Evolutionary conservation across 2,113 vertebrate genomes (phyloP), one percentile per base, ranked within the genome.

Genomic region (Hydropotes inermis): DNA sequence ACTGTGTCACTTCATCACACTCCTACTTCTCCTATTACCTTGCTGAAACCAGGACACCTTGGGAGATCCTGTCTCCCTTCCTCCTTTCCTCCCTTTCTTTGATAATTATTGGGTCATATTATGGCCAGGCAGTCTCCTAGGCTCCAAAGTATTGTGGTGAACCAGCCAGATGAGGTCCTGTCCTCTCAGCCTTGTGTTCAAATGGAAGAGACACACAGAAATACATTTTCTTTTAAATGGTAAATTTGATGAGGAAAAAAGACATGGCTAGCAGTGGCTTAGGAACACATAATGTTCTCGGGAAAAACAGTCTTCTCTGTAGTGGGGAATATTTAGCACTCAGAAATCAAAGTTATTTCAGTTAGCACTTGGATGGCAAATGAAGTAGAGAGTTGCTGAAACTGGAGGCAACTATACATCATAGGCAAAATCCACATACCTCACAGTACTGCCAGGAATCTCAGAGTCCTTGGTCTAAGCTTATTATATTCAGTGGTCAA

Each of bases 341-440:
- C 83, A 94, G 78, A 89, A 94, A 96, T 60, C 7, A 88, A 91
- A 92, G 19, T 54, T 67, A 86, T 52, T 79, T 87, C 90, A 55
- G 36, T 67, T 64, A 76, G 6, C 39, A n/a, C 33, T 82, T 90
- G 21, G 57, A 30, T 27, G 57, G 95, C 58, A 84, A 61, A 39
- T 70, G 9, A 76, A 88, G 9, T 67, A 7, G 33, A 92, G 5
- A 93, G 15, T 36, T 70, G 27, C 36, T 70, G 78, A 94, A 91
- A 82, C 15, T 89, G 11, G 92, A 86, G 39, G 9, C n/a, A 89
- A 33, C 91, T 60, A 23, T 57, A 64, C n/a, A 33, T 82, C 81
- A 67, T 6, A 91, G 47, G 4, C 28, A 88, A 95, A 94, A 83
- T 82, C 36, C 43, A 70, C 13, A 58, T 25, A 30, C 5, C 3